phyloP scores from a whole-genome alignment of 2,113 vertebrate genomes.

The Phalacrocorax pelagicus region DNA sequence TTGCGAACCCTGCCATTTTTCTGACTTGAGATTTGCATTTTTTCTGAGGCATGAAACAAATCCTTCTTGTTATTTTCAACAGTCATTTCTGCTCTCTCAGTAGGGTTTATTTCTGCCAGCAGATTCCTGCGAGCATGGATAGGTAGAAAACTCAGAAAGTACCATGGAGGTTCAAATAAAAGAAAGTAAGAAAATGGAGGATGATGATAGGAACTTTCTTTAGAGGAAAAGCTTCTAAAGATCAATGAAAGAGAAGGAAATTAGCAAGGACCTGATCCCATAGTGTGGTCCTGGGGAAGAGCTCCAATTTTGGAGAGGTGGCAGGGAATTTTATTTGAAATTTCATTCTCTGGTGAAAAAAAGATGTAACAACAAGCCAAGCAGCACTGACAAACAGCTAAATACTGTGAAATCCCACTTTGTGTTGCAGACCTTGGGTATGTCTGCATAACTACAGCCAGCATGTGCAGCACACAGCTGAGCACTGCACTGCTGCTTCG shows the following conservation, averaged over 20 bases:
- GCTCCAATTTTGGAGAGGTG: too few species aligned
- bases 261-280: not conserved
- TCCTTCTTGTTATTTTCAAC: not conserved
- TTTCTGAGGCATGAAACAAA: not conserved
- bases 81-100: not conserved
- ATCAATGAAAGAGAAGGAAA: not conserved
- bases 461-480: accelerated
- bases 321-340: not conserved
- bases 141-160: not conserved
- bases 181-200: not conserved
- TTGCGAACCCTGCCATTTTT: accelerated
- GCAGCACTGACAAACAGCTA: not conserved
- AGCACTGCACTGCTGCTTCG: not conserved
- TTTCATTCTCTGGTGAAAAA: not conserved
- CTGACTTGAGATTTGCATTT: not conserved
- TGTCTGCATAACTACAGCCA: accelerated
- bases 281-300: not conserved
- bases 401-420: accelerated
- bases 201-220: not conserved
- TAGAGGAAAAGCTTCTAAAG: not conserved
- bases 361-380: not conserved
- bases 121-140: not conserved
- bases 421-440: not conserved
- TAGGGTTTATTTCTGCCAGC: not conserved
- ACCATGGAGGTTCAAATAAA: not conserved